These are phyloP conservation scores for Cosmia pyralina DNA, from an alignment of 2,888 invertebrate genomes.

Conservation along the genomic window DNA sequence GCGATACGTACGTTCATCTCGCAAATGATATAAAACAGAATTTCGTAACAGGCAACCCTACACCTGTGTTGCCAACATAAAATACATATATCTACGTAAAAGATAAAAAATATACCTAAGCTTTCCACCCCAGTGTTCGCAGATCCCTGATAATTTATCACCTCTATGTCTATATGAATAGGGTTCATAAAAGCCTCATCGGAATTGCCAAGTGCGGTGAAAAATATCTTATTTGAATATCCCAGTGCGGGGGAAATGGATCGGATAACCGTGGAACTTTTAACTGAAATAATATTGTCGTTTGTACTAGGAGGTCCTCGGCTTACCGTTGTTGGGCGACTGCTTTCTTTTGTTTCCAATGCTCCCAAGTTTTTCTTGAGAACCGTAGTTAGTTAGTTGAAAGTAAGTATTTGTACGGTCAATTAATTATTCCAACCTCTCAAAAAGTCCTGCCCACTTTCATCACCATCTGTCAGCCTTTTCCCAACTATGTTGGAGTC, in stretches of 20 bases:
- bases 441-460: background rate
- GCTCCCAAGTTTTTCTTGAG: slow-evolving; percentile 25
- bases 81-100: slow-evolving; percentile 62
- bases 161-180: slow-evolving; percentile 72
- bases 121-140: slow-evolving; percentile 62
- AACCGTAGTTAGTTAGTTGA: slow-evolving; percentile 1
- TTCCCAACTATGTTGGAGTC: too few species aligned
- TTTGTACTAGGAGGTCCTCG: slow-evolving; percentile 73
- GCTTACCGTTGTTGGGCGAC: slow-evolving; percentile 58
- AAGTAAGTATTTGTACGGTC: slow-evolving; percentile 1
- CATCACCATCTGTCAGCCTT: too few species aligned
- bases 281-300: slow-evolving; percentile 85
- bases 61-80: slow-evolving; percentile 69
- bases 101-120: slow-evolving; percentile 69
- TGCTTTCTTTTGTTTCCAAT: slow-evolving; percentile 59
- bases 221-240: slow-evolving; percentile 84
- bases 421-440: background rate
- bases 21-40: slow-evolving; percentile 62
- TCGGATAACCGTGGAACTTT: slow-evolving; percentile 82
- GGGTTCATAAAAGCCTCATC: slow-evolving; percentile 74
- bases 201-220: slow-evolving; percentile 73
- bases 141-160: slow-evolving; percentile 70
- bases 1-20: slow-evolving; percentile 61
- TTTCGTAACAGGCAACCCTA: slow-evolving; percentile 63
- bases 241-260: slow-evolving; percentile 77